A percentile compares a stretch with the other conserved stretches of the same genome.
phyloP scores from a whole-genome alignment of 1,140 invertebrate genomes.

The Pachyrhynchus sulphureomaculatus region DNA sequence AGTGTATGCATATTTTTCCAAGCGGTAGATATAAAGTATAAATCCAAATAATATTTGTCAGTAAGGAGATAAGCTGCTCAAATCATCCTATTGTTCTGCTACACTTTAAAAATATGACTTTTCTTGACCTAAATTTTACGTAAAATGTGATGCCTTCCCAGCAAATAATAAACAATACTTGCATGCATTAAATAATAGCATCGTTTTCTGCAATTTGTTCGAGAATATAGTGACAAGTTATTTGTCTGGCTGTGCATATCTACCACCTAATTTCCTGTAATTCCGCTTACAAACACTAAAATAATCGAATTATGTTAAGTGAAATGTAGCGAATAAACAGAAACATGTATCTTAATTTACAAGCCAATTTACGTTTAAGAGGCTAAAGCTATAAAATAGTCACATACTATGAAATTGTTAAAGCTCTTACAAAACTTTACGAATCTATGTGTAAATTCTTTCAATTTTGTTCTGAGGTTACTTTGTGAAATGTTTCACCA shows the following conservation, averaged over 20 bases:
- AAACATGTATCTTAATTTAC: slow-evolving; percentile 22
- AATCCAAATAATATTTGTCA: slow-evolving; percentile 9
- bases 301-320: slow-evolving; percentile 26
- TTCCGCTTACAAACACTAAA: slow-evolving; percentile 5
- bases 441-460: background rate
- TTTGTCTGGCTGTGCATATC: slow-evolving; percentile 2
- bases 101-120: slow-evolving; percentile 11
- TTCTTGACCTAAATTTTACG: slow-evolving; percentile 3
- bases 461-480: no score
- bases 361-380: slow-evolving; percentile 25
- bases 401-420: slow-evolving; percentile 5
- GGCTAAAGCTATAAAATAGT: slow-evolving; percentile 15
- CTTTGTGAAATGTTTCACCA: no score
- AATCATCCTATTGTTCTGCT: background rate
- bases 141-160: no score
- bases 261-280: slow-evolving; percentile 6
- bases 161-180: no score
- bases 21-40: no score
- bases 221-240: background rate
- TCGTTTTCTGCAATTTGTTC: background rate
- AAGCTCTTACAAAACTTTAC: background rate
- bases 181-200: background rate
- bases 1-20: no score
- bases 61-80: background rate
- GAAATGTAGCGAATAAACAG: slow-evolving; percentile 25